A percentile compares a stretch with the other conserved stretches of the same genome.
phyloP scores from a whole-genome alignment of 2,888 invertebrate species.

The Melangyna quadrimaculata region DNA sequence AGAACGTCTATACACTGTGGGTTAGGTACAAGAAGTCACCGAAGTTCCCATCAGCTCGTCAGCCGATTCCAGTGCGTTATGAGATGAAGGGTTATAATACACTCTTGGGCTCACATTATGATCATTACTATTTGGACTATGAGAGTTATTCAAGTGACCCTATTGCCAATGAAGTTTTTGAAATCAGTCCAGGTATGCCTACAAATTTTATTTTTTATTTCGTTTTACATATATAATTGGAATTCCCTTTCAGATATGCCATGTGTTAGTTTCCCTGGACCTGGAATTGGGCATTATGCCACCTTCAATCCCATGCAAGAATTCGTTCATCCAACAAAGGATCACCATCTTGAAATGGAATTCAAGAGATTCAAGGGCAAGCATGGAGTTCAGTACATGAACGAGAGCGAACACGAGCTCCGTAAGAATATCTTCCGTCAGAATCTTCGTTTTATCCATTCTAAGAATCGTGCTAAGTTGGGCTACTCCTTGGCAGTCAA shows the following conservation, averaged over 20 bases:
- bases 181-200: slow-evolving; percentile 85
- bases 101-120: slow-evolving; percentile 96
- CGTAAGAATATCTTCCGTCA: slow-evolving; percentile 92
- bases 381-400: slow-evolving; percentile 87
- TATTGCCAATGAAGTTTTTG: slow-evolving; percentile 87
- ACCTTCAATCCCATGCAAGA: slow-evolving; percentile 97
- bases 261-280: slow-evolving; percentile 93
- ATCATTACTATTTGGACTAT: slow-evolving; percentile 95
- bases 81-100: slow-evolving; percentile 97
- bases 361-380: slow-evolving; percentile 87
- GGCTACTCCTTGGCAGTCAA: slow-evolving; percentile 91
- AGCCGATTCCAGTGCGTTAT: slow-evolving; percentile 90
- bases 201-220: too few species aligned
- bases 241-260: slow-evolving; percentile 82
- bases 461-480: slow-evolving; percentile 88
- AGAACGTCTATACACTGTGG: slow-evolving; percentile 95
- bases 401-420: slow-evolving; percentile 85
- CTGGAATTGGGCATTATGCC: slow-evolving; percentile 90
- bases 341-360: slow-evolving; percentile 89
- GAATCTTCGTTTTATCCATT: slow-evolving; percentile 91
- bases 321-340: slow-evolving; percentile 88
- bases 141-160: slow-evolving; percentile 85
- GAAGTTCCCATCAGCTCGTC: slow-evolving; percentile 79
- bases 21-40: slow-evolving; percentile 87
- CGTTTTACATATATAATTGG: slow-evolving; percentile 73